Evolutionary conservation across 1,140 invertebrate genomes (phyloP).

Genomic region (Tetramorium parvispinum): DNA sequence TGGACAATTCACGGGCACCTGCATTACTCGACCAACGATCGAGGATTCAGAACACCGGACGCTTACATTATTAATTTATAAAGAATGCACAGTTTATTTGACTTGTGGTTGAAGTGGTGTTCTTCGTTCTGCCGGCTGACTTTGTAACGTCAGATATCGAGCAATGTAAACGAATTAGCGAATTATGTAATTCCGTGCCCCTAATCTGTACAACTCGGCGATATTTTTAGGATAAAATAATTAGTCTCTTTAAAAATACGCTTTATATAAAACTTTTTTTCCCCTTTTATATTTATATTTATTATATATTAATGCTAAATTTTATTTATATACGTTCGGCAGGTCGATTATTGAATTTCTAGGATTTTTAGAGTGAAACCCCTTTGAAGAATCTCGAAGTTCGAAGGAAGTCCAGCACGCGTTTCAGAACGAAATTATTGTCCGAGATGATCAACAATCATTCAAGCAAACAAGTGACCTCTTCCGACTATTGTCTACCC

Average conservation of each 20-base stretch:
- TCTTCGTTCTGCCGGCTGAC: conserved; percentile 17
- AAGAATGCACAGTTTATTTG: not conserved
- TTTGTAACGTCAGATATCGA: conserved; percentile 36
- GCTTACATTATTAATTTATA: conserved; percentile 29
- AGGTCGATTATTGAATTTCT: conserved; percentile 30
- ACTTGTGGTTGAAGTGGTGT: conserved; percentile 24
- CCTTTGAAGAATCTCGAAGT: not conserved
- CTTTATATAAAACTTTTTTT: conserved; percentile 36
- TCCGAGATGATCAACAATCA: conserved; percentile 26
- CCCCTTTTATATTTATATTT: conserved; percentile 29
- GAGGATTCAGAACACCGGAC: not conserved
- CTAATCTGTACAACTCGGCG: conserved; percentile 36
- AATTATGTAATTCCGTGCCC: conserved; percentile 14
- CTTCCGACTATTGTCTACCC: conserved; percentile 5
- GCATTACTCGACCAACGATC: conserved; percentile 19
- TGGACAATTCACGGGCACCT: not conserved
- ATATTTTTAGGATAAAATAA: conserved; percentile 29
- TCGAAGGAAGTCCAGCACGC: conserved; percentile 16
- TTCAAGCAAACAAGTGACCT: conserved; percentile 8
- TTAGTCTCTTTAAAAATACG: conserved; percentile 44
- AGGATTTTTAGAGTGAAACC: conserved; percentile 5
- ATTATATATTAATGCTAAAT: conserved; percentile 34
- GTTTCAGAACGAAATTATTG: conserved; percentile 40
- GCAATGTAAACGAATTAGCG: conserved; percentile 50
- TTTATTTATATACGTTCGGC: conserved; percentile 14